Evolutionary conservation across 2,888 invertebrate genomes (phyloP), one percentile per base, ranked within the genome.

Genomic region (Andrena minutula): DNA sequence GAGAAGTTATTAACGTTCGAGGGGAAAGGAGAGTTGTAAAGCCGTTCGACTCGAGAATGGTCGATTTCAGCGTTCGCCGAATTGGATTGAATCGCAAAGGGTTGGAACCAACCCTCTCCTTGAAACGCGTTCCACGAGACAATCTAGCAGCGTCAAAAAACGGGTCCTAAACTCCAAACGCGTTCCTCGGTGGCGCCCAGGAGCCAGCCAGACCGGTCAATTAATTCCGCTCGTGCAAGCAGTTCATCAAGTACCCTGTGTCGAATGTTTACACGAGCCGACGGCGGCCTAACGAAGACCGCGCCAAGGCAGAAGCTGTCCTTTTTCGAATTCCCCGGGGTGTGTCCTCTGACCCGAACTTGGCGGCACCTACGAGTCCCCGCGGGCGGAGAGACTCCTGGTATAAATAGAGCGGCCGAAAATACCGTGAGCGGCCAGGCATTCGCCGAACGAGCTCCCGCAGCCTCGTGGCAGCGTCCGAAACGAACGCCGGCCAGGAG

Each of bases 371-470:
- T 88, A 88, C 87, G 68, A 86, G 83, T 84, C 70, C 51, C 63
- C 79, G 79, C 75, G 82, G 82, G 75, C 75, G 63, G 79, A 70
- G 79, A 79, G 79, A 81, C 82, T 74, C 75, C 65, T 66, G 71
- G 71, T 91, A 90, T 92, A 91, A 92, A 92, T 92, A 92, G 89
- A 83, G 79, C 74, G 84, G 85, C 91, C 89, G 88, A 89, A 91
- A 92, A 91, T 92, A 92, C 84, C 86, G 82, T 71, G 86, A 84
- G 85, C 83, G 66, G 84, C 75, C 79, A 79, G 83, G 86, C 89
- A 84, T 85, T 80, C 87, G 82, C 79, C 82, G 78, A 81, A 79
- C 84, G 73, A 64, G 63, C 64, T 73, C 70, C 75, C 65, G 71
- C 68, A 76, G 60, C 53, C 47, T 56, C 69, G 77, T 64, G 73